Conservation (phyloP, 2,888 invertebrate species). For the Tipula unca region DNA sequence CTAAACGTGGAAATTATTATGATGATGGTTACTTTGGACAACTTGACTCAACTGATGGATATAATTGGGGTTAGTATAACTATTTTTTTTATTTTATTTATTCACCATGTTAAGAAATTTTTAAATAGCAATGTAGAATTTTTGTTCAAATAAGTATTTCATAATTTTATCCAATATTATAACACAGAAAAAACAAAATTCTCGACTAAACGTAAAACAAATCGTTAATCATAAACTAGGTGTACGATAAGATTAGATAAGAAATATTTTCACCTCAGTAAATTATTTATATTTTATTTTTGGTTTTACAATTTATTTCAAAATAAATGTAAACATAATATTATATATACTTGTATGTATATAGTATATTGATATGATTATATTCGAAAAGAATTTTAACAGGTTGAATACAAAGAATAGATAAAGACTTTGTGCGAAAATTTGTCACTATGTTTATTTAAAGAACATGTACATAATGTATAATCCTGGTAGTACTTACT, state of each 20-base stretch:
- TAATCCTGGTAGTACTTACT: neutral
- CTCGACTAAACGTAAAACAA: neutral
- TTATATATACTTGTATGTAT: too few species aligned
- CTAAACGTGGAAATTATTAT: neutral
- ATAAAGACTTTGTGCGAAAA: neutral
- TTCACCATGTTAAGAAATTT: neutral
- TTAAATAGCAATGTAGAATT: neutral
- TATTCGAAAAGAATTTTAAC: neutral
- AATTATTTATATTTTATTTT: neutral
- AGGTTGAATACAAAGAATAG: neutral
- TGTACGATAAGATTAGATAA: neutral
- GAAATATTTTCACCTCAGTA: neutral
- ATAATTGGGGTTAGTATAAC: conserved; percentile 14
- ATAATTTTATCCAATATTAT: neutral
- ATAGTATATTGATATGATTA: neutral
- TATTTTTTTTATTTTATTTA: neutral
- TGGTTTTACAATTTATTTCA: neutral
- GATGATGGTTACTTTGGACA: neutral
- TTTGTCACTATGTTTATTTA: neutral
- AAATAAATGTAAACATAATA: neutral
- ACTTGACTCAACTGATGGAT: neutral
- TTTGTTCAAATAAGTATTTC: neutral
- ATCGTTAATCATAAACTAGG: neutral
- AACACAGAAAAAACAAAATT: neutral
- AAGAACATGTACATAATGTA: neutral